Evolutionary conservation across 2,797 vertebrate species (phyloP), one percentile per base, ranked within the genome.

Genomic region (Hypotaenidia philippensis): DNA sequence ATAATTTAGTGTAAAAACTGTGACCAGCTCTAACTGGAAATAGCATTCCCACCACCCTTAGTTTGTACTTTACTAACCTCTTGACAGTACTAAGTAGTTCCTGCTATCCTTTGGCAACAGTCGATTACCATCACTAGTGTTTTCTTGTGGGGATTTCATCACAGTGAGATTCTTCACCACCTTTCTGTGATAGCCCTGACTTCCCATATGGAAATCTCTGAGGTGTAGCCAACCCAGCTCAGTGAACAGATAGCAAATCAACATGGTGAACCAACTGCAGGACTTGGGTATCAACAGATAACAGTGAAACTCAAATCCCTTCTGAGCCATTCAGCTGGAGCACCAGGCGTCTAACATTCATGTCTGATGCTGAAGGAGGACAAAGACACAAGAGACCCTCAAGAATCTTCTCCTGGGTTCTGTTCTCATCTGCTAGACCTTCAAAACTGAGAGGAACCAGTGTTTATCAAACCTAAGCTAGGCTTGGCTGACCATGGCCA

Each of bases 1-100:
- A 3, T 45, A 71, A 88, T 79, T 76, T 86, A 94, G 74, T 68
- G 44, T 88, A 86, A 92, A 91, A 91, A 76, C 4, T 61, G 56
- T 49, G 50, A 90, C 83, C 83, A 68, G 69, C 19, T 86, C 21
- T 82, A 78, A 86, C 68, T 84, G 47, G 75, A 83, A 97, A 71
- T 55, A 93, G 79, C 47, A 61, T 91, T 93, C 84, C 86, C 57
- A 44, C 32, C 75, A 55, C 41, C 59, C 72, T 44, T 11, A 19
- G 26, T 45, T 78, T 74, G 72, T 23, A 47, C 41, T 71, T 90
- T 27, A 64, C n/a, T 49, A 85, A 91, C 29, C 12, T 71, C 45
- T 63, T 74, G 17, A 40, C 27, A 74, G 36, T 45, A 63, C 32
- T 31, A 79, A 63, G 64, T 45, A 78, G 82, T 52, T 59, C 56